Conservation (phyloP, 2,797 vertebrate genomes). For the Sebastes cheni region DNA sequence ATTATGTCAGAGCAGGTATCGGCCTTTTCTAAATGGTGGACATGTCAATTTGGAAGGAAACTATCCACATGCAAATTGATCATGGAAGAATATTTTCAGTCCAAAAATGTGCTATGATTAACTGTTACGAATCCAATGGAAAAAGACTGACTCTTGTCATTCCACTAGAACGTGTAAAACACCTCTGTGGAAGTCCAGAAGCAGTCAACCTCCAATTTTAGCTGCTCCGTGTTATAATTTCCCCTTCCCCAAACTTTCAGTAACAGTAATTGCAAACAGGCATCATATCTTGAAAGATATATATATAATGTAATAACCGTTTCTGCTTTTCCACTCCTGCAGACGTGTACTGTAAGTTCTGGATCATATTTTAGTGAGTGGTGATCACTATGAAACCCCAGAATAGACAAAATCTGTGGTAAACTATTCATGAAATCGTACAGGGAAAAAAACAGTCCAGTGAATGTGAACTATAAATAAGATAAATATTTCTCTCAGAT, state of each 20-base stretch:
- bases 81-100: slow-evolving; percentile 33
- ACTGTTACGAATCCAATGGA: slow-evolving; percentile 30
- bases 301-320: neutral
- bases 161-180: slow-evolving; percentile 32
- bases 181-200: slow-evolving; percentile 42
- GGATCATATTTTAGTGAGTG: slow-evolving; percentile 23
- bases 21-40: slow-evolving; percentile 21
- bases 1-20: slow-evolving; percentile 45
- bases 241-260: slow-evolving; percentile 7
- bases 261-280: slow-evolving; percentile 55
- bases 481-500: neutral
- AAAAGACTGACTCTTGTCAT: slow-evolving; percentile 26
- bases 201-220: slow-evolving; percentile 28
- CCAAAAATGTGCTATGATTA: slow-evolving; percentile 9
- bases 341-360: slow-evolving; percentile 28
- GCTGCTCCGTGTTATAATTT: slow-evolving; percentile 32
- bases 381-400: slow-evolving; percentile 33
- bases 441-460: neutral
- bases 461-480: slow-evolving; percentile 6
- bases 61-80: slow-evolving; percentile 34
- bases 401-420: neutral
- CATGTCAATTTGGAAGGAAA: slow-evolving; percentile 28
- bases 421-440: neutral
- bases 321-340: slow-evolving; percentile 39
- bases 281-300: slow-evolving; percentile 45